Conservation (phyloP, 2,113 vertebrate genomes). For the Ibidorhyncha struthersii region DNA sequence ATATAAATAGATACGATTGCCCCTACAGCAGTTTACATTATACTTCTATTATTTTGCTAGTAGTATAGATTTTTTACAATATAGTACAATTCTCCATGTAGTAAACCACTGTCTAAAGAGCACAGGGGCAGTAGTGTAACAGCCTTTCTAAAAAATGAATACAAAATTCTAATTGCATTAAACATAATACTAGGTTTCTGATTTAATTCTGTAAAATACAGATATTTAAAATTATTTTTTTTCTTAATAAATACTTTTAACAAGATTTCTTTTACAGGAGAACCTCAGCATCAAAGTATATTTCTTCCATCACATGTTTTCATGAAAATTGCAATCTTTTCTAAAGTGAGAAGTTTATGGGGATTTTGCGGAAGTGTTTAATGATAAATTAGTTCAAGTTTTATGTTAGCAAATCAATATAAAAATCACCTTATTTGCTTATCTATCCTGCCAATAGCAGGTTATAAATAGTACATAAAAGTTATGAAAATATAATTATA, state of each 20-base stretch:
- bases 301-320: not conserved
- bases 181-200: not conserved
- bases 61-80: not conserved
- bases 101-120: not conserved
- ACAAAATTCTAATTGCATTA: not conserved
- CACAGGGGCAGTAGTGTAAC: not conserved
- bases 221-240: not conserved
- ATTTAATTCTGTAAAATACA: not conserved
- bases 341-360: accelerated
- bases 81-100: not conserved
- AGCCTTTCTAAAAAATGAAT: not conserved
- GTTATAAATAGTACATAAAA: not conserved
- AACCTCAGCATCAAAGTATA: not conserved
- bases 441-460: not conserved
- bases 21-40: not conserved
- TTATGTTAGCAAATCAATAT: not conserved
- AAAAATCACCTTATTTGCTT: not conserved
- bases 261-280: not conserved
- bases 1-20: not conserved
- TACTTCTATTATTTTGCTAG: not conserved
- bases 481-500: not conserved
- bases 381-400: not conserved
- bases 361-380: accelerated
- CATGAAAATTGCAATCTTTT: not conserved
- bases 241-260: not conserved